Evolutionary conservation across 2,888 invertebrate species (phyloP).

Genomic region (Brachylomia viminalis): DNA sequence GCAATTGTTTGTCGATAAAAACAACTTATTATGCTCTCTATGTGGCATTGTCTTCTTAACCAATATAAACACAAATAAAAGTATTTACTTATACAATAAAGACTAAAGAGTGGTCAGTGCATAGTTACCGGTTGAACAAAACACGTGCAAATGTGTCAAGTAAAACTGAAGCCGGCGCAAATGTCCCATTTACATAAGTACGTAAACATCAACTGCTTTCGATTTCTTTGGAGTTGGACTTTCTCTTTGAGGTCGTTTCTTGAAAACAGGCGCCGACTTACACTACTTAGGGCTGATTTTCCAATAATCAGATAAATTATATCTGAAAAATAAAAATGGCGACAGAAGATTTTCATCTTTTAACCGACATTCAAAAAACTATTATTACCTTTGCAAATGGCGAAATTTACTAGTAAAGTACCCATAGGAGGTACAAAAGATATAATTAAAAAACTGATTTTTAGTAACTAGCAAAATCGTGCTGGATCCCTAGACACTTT

Average conservation of each 20-base stretch:
- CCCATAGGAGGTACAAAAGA: too few relatives aligned
- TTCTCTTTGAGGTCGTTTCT: conserved; percentile 68
- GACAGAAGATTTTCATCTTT: too few relatives aligned
- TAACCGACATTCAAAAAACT: too few relatives aligned
- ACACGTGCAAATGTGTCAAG: conserved; percentile 28
- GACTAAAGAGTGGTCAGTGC: neutral
- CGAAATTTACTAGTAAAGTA: too few relatives aligned
- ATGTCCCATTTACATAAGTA: conserved; percentile 55
- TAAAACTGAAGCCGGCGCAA: conserved; percentile 40
- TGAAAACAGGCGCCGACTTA: conserved; percentile 27
- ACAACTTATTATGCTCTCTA: neutral
- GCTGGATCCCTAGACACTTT: too few relatives aligned
- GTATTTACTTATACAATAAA: neutral
- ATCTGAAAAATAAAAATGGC: too few relatives aligned
- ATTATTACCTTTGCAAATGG: too few relatives aligned
- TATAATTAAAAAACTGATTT: too few relatives aligned
- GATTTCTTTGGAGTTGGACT: conserved; percentile 72
- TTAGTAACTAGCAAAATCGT: too few relatives aligned
- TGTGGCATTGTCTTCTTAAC: conserved; percentile 25
- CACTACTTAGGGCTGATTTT: too few relatives aligned
- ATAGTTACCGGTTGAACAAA: neutral
- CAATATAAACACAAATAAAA: conserved; percentile 9
- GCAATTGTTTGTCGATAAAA: neutral
- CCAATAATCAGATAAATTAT: too few relatives aligned
- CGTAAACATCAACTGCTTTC: conserved; percentile 65